Base-by-base conservation (phyloP, 2,888 invertebrate species). In the Oeneis ivallda region DNA sequence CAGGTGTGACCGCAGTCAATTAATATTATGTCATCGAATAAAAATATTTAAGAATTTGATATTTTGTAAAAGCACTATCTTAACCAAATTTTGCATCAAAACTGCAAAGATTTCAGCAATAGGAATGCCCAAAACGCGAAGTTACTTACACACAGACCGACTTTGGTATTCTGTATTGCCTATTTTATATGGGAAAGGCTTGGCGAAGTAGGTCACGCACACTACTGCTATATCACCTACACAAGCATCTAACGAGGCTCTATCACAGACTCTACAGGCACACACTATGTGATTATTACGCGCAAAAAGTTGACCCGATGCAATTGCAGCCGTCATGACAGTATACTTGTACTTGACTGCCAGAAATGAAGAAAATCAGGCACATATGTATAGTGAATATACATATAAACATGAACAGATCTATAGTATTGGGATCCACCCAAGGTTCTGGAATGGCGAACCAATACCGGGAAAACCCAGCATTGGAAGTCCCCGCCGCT, bases 151-250 rank as follows among this genome's bases (percentile, higher is more conserved):
- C 37, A 62, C 59, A 49, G 49, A 62, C 67, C 56, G 64, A 34
- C 62, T 62, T 57, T 62, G 32, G 65, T 54, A 62, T 26, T 26
- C 26, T 26, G 26, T 26, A 1, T 56, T 65, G 37, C 34, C 49
- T 62, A 49, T 62, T 60, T 59, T 67, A 62, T 67, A 65, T 65
- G 50, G 58, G 49, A 59, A 65, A 69, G 62, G 60, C 62, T 62
- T 45, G 19, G 17, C 41, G 47, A 57, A 60, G 32, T 87, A 85
- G 89, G 88, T 75, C 88, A 88, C 87, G 71, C 87, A 85, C 82
- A 87, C 86, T 74, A 17, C 8, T 19, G 62, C 62, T 66, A 15
- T 50, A 71, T 75, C 73, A 76, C 79, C 77, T 77, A 74, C 75
- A 72, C 72, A 65, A 58, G 65, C 66, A 32, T 57, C 57, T 52